Base-by-base conservation (phyloP, 2,113 vertebrate genomes). In the Oplegnathus fasciatus region DNA sequence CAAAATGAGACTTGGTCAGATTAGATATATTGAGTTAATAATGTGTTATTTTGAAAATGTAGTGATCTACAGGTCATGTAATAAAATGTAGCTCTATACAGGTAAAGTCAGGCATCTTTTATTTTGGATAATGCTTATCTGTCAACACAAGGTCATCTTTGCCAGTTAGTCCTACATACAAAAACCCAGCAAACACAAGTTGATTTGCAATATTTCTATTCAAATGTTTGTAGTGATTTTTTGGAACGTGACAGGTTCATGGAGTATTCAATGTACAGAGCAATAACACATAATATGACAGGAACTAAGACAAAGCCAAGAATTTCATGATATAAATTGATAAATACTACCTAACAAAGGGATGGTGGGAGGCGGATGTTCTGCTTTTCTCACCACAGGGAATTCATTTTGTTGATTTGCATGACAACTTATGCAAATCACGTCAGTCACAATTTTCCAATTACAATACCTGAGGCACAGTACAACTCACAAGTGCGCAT, bases 361-460 rank as follows among this genome's bases (percentile, higher is more conserved):
- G n/a, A 57, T 57, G 44, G 66, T 89, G 86, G 86, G 80, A 86
- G 83, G 71, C 18, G 1, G 14, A 88, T 86, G 57, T 68, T 37
- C 42, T 85, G 69, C 76, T 74, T 88, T 74, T 85, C 67, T 57
- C 44, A 73, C 78, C 52, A 66, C 73, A 44, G 32, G 66, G 61
- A 80, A 82, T 86, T 89, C 52, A 66, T 80, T 90, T 74, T 81
- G 83, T 84, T 79, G 68, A 85, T 86, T 85, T 81, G 74, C 60
- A 42, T 75, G 75, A 81, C 66, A 88, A 61, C 62, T 69, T 86
- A 75, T 92, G 85, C 86, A 88, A 88, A 91, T 88, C 76, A 79
- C 2, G 10, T 82, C 80, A 69, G 75, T 89, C 70, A 73, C 78
- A 86, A 80, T 85, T 85, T 84, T 74, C 40, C 62, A 83, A 71